Evolutionary conservation across 2,888 invertebrate genomes (phyloP).

Genomic region (Caenorhabditis virilis): DNA sequence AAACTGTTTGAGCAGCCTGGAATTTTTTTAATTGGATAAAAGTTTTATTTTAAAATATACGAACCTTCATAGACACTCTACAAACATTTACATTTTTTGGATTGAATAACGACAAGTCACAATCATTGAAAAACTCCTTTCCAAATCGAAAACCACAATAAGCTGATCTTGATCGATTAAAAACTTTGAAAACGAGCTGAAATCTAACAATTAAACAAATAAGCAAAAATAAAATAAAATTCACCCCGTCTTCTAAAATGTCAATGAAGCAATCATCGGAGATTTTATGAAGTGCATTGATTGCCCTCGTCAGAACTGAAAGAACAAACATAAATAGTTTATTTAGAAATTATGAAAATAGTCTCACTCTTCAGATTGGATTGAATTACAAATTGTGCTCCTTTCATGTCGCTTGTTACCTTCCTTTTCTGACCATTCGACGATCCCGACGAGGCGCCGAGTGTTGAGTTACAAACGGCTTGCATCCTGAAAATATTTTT

Average conservation of each 20-base stretch:
- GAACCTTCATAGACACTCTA: slow-evolving; percentile 24
- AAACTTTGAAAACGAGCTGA: slow-evolving; percentile 27
- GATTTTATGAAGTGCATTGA: slow-evolving; percentile 22
- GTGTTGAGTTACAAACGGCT: no score
- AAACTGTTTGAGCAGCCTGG: slow-evolving; percentile 27
- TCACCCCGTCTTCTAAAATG: slow-evolving; percentile 26
- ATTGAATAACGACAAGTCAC: slow-evolving; percentile 28
- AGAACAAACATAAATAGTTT: not conserved
- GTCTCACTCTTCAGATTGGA: slow-evolving; percentile 29
- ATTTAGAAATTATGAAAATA: not conserved
- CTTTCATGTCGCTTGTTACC: slow-evolving; percentile 35
- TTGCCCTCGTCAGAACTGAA: slow-evolving; percentile 27
- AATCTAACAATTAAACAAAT: not conserved
- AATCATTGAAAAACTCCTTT: slow-evolving; percentile 34
- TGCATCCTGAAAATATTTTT: no score
- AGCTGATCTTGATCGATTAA: slow-evolving; percentile 14
- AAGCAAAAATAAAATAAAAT: not conserved
- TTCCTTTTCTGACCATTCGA: no score
- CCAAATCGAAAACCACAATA: slow-evolving; percentile 32
- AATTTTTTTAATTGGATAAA: no score
- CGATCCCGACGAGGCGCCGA: no score
- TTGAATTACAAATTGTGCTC: slow-evolving; percentile 30
- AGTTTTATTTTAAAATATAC: not conserved
- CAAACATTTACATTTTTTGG: slow-evolving; percentile 20
- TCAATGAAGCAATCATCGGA: slow-evolving; percentile 32